These are phyloP conservation scores for Diacarnus erythraeanus DNA, from an alignment of 37 sponge, comb jelly and placozoan species.

Conservation along the genomic window DNA sequence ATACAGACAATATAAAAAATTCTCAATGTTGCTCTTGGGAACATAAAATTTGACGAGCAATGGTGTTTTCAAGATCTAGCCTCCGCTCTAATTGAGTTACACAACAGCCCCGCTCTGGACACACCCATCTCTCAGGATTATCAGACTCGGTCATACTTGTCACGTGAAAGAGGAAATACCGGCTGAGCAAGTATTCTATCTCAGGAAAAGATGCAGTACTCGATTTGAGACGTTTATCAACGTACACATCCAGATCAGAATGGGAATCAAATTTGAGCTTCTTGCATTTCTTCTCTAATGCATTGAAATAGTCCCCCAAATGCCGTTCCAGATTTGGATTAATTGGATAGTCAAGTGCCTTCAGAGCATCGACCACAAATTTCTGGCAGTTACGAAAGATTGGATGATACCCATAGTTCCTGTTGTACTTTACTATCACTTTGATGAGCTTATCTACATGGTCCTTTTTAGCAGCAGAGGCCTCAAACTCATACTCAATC, in stretches of 20 bases:
- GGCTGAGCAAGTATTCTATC: slow-evolving; percentile 4
- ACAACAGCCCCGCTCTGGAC: background rate
- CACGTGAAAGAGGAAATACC: slow-evolving; percentile 15
- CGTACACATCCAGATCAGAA: background rate
- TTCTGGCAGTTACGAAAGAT: slow-evolving; percentile 9
- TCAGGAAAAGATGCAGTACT: background rate
- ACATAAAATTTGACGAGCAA: background rate
- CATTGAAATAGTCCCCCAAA: background rate
- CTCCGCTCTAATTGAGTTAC: background rate
- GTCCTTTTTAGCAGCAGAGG: background rate
- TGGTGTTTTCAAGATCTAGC: background rate
- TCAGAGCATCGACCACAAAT: background rate
- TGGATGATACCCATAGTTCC: background rate
- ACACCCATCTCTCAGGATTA: background rate
- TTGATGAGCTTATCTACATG: slow-evolving; percentile 2
- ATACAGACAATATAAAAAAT: background rate
- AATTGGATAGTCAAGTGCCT: background rate
- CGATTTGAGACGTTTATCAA: background rate
- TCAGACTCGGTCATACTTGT: background rate
- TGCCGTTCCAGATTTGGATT: background rate
- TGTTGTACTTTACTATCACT: slow-evolving; percentile 12
- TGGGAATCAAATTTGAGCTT: background rate
- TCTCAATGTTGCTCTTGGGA: background rate
- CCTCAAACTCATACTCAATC: slow-evolving; percentile 8
- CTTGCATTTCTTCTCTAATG: background rate